Evolutionary conservation across 2,113 vertebrate species (phyloP), one percentile per base, ranked within the genome.

Genomic region (Coptodon rendalli): DNA sequence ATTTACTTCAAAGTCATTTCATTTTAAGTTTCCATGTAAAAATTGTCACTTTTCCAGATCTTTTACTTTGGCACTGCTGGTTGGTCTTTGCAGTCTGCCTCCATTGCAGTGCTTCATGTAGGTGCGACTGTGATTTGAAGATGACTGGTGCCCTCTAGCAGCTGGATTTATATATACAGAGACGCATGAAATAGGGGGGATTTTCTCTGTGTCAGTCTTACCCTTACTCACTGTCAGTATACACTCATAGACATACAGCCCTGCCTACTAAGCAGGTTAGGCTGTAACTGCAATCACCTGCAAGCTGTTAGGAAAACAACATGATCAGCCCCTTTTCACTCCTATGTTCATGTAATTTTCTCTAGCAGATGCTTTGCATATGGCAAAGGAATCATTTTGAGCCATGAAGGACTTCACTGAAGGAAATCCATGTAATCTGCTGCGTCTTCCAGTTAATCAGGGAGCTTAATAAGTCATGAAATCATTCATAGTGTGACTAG

Each of bases 71-170:
- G 31, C 66, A 3, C 50, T 85, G 36, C 45, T 83, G 66, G 13
- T 86, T 56, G 48, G 31, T 43, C 38, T 56, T 43, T 45, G 86
- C 86, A 83, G 83, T 68, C 76, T 34, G 34, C 82, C 19, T 92
- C 40, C 45, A 61, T 48, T 80, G 84, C 89, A 71, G 89, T 71
- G 73, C 57, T 78, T 3, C n/a, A 19, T 36, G n/a, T 80, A 52
- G 63, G 24, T 80, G 50, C n/a, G 3, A n/a, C 22, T 78, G 29
- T n/a, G 56, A 86, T 90, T 6, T 16, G 36, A 84, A 93, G 94
- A 85, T 56, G 76, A 83, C 89, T 94, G 93, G 87, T 92, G 93
- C 94, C 94, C 92, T 93, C 94, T 95, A 91, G 91, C 90, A 31
- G 89, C 22, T 66, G 59, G 36, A 63, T 48, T 1, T 3, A 73